Evolutionary conservation across 2,113 vertebrate species (phyloP).

Genomic region (Lepidothrix coronata): DNA sequence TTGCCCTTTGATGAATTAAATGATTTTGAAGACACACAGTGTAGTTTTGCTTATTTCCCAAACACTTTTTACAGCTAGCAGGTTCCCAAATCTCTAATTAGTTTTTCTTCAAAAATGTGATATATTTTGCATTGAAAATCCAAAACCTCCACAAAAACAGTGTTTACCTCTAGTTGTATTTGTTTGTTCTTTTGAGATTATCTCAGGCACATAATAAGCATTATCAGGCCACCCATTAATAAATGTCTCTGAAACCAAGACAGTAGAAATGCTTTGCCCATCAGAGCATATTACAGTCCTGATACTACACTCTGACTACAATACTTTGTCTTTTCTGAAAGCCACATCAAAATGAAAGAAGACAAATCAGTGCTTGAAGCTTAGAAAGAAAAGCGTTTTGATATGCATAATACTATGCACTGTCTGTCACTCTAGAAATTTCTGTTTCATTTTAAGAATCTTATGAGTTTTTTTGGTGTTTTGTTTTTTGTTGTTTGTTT

Average conservation of each 20-base stretch:
- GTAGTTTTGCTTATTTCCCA: slow-evolving; percentile 1
- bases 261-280: slow-evolving; percentile 20
- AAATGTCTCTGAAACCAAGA: slow-evolving; percentile 38
- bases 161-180: slow-evolving; percentile 20
- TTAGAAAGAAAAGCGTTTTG: slow-evolving; percentile 16
- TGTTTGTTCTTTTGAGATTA: slow-evolving; percentile 29
- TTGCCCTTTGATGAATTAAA: neutral
- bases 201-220: slow-evolving; percentile 38
- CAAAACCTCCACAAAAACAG: slow-evolving; percentile 22
- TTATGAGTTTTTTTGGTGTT: neutral
- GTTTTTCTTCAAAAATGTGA: slow-evolving; percentile 24
- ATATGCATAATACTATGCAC: slow-evolving; percentile 36
- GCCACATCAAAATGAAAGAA: slow-evolving; percentile 34
- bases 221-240: slow-evolving; percentile 59
- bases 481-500: neutral
- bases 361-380: slow-evolving; percentile 27
- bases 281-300: slow-evolving; percentile 14
- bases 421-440: neutral
- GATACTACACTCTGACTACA: slow-evolving; percentile 13
- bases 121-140: slow-evolving; percentile 39
- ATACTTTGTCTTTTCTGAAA: slow-evolving; percentile 3
- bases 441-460: neutral
- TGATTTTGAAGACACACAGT: neutral
- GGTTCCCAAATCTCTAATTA: neutral
- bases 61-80: neutral